Conservation (phyloP, 2,797 vertebrate species). For the Xiphophorus birchmanni region DNA sequence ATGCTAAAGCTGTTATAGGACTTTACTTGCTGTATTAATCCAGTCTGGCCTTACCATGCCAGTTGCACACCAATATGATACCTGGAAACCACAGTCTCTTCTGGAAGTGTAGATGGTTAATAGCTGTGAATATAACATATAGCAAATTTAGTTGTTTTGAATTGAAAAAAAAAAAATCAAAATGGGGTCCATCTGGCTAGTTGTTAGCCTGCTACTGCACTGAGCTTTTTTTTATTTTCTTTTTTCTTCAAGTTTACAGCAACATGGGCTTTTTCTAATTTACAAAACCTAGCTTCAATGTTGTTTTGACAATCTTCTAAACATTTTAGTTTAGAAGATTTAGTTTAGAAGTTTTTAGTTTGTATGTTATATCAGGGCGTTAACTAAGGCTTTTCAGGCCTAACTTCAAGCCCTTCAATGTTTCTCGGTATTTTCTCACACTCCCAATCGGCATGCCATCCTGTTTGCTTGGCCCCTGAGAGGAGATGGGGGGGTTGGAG, state of each 20-base stretch:
- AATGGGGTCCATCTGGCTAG: neutral
- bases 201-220: neutral
- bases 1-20: neutral
- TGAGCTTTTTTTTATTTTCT: neutral
- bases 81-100: neutral
- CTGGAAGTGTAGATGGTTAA: neutral
- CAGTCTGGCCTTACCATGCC: neutral
- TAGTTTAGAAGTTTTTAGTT: conserved; percentile 27
- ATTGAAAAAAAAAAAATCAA: neutral
- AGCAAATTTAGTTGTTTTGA: neutral
- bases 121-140: neutral
- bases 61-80: neutral
- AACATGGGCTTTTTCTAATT: neutral
- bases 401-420: conserved; percentile 37
- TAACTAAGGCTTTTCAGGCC: conserved; percentile 24
- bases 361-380: conserved; percentile 30
- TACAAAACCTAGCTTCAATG: neutral
- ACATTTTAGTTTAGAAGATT: conserved; percentile 24
- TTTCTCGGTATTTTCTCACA: conserved; percentile 70
- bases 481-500: conserved; percentile 42
- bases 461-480: conserved; percentile 66
- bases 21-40: neutral
- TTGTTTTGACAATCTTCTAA: conserved; percentile 22
- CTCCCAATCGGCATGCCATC: conserved; percentile 68
- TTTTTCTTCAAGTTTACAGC: neutral